phyloP scores from a whole-genome alignment of 2,888 invertebrate genomes.

The Blastobasis adustella region DNA sequence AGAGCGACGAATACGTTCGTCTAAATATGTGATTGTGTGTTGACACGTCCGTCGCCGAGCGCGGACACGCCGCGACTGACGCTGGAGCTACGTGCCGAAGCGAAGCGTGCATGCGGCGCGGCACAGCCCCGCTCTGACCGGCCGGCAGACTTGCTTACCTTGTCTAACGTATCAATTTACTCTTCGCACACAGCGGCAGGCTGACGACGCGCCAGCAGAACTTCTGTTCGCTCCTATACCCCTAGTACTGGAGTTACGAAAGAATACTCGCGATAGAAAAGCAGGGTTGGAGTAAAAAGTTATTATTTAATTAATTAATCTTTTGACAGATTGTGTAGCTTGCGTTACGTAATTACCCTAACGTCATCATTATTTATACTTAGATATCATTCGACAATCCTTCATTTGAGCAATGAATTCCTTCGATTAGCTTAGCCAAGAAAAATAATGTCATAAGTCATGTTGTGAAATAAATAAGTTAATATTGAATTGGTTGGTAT shows the following conservation, averaged over 20 bases:
- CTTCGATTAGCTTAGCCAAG: no score
- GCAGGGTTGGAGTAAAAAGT: constrained; percentile 23
- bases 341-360: no score
- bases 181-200: constrained; percentile 45
- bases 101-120: constrained; percentile 1
- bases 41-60: constrained; percentile 16
- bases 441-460: no score
- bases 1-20: background rate
- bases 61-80: constrained; percentile 22
- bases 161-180: constrained; percentile 61
- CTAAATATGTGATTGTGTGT: background rate
- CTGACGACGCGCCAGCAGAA: constrained; percentile 16
- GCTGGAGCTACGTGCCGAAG: background rate
- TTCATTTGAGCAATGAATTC: no score
- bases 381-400: no score
- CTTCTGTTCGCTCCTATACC: constrained; percentile 45
- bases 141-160: constrained; percentile 54
- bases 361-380: no score
- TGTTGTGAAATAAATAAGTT: no score
- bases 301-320: background rate
- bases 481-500: no score
- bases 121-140: constrained; percentile 6
- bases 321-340: no score
- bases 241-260: constrained; percentile 69
- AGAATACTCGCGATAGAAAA: constrained; percentile 64